These are phyloP conservation scores for Papilio gigon DNA, from an alignment of 2,888 invertebrate species.

Conservation along the genomic window DNA sequence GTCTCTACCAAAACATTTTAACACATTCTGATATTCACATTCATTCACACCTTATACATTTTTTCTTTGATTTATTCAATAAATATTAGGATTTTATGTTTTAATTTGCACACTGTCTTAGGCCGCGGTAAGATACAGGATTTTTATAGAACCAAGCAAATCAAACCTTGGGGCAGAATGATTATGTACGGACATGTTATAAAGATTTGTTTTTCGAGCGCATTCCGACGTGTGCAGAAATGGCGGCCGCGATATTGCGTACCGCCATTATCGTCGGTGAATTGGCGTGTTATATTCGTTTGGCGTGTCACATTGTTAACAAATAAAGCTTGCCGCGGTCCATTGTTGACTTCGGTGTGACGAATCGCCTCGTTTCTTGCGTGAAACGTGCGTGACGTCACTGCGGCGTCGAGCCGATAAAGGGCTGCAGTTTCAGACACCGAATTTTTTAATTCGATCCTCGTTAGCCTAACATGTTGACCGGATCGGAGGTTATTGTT, in stretches of 20 bases:
- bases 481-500: conserved; percentile 45
- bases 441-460: conserved; percentile 65
- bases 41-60: not conserved
- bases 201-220: conserved; percentile 26
- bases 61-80: too few species aligned
- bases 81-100: too few species aligned
- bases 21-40: not conserved
- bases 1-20: not conserved
- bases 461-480: conserved; percentile 56
- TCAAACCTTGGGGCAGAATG: not conserved
- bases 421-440: conserved; percentile 58
- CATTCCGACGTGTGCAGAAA: conserved; percentile 23
- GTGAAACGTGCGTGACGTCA: conserved; percentile 58
- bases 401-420: conserved; percentile 51
- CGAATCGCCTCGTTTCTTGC: conserved; percentile 66
- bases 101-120: too few species aligned
- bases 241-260: conserved; percentile 40
- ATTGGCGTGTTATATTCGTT: conserved; percentile 72
- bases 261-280: conserved; percentile 59
- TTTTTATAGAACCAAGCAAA: too few species aligned
- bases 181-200: not conserved
- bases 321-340: conserved; percentile 72
- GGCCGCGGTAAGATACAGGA: too few species aligned
- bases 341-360: conserved; percentile 65
- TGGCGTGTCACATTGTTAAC: conserved; percentile 74